These are phyloP conservation scores for Acleris emargana DNA, from an alignment of 2,888 invertebrate species.

Conservation along the genomic window DNA sequence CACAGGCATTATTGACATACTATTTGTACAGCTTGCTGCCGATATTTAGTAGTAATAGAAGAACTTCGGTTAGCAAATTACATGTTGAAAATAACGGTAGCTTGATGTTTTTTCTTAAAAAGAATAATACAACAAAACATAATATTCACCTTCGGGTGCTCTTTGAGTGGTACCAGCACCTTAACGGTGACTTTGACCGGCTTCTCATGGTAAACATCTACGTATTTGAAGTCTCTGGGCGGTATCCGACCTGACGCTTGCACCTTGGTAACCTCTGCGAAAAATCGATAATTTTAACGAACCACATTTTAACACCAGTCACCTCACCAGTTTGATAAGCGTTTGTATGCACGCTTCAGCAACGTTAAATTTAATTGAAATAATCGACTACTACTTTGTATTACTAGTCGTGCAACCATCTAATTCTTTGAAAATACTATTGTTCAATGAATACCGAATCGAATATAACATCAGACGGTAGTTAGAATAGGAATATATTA, in stretches of 20 bases:
- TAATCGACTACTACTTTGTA: not conserved
- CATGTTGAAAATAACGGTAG: too few species aligned
- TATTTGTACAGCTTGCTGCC: too few species aligned
- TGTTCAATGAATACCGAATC: too few species aligned
- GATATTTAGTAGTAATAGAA: too few species aligned
- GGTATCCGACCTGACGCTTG: constrained; percentile 87
- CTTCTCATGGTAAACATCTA: constrained; percentile 90
- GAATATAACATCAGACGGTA: too few species aligned
- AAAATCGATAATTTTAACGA: constrained; percentile 10
- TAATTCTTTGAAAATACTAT: too few species aligned
- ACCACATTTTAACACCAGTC: too few species aligned
- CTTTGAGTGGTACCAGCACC: constrained; percentile 88
- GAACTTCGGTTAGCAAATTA: too few species aligned
- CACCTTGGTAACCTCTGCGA: constrained; percentile 89
- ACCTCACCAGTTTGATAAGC: not conserved
- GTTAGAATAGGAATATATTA: not conserved
- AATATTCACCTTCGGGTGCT: constrained; percentile 86
- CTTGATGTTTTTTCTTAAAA: too few species aligned
- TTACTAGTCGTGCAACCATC: too few species aligned
- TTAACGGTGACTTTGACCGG: constrained; percentile 89
- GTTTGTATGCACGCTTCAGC: not conserved
- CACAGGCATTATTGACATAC: too few species aligned
- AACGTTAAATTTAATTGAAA: not conserved
- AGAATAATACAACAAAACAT: too few species aligned
- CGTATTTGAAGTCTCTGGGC: constrained; percentile 86